phyloP scores from a whole-genome alignment of 2,888 invertebrate species.

The Machimus rusticus region DNA sequence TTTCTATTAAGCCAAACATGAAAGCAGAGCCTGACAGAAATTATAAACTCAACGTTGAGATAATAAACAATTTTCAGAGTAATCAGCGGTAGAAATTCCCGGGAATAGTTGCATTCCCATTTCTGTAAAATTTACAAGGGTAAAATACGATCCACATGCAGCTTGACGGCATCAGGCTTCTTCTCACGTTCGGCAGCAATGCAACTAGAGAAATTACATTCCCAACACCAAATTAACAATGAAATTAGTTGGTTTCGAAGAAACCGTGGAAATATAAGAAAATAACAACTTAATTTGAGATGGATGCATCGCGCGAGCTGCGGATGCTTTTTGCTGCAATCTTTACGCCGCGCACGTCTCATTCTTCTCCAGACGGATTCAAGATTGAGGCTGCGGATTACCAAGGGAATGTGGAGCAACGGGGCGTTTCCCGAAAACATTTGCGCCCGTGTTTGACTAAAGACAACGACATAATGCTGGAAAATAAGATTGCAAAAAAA shows the following conservation, averaged over 20 bases:
- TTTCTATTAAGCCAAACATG: not conserved
- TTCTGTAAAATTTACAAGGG: not conserved
- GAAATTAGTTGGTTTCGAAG: constrained; percentile 2
- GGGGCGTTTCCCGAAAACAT: not conserved
- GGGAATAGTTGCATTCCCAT: not conserved
- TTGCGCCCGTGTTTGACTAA: not conserved
- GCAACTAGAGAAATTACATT: constrained; percentile 19
- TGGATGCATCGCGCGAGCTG: not conserved
- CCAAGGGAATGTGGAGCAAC: not conserved
- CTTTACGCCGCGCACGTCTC: not conserved
- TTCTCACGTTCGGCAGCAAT: constrained; percentile 23
- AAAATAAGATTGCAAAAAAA: not conserved
- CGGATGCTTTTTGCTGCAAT: not conserved
- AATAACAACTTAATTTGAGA: constrained; percentile 11
- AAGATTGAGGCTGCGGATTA: not conserved
- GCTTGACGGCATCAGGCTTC: not conserved
- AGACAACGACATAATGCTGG: not conserved
- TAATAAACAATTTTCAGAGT: not conserved
- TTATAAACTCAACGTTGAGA: not conserved
- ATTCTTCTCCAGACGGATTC: not conserved
- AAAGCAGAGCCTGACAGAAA: not conserved
- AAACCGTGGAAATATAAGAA: constrained; percentile 35
- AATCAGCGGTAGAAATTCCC: not conserved
- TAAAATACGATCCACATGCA: not conserved
- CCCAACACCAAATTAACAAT: constrained; percentile 28